Evolutionary conservation across 2,113 vertebrate genomes (phyloP).

Genomic region (Hyaena hyaena): DNA sequence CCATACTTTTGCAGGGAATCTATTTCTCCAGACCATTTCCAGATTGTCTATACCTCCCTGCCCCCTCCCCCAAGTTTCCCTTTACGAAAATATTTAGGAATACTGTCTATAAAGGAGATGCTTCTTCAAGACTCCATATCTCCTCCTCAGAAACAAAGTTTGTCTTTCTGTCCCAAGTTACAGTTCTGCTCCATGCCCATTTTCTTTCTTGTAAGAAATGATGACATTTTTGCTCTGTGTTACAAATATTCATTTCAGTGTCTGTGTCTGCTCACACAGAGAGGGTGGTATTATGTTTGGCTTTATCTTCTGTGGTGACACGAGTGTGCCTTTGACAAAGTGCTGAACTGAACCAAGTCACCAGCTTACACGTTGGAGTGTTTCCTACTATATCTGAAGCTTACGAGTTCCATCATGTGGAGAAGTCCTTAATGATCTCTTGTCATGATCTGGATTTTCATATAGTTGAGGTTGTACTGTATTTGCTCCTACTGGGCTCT

Average conservation of each 20-base stretch:
- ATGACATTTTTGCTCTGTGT: not conserved
- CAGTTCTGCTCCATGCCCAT: not conserved
- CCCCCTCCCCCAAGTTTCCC: not conserved
- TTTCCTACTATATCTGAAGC: too few species aligned
- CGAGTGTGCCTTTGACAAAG: not conserved
- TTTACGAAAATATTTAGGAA: not conserved
- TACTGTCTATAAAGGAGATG: not conserved
- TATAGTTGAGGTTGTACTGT: not conserved
- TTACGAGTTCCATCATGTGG: fast-evolving
- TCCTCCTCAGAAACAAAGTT: not conserved
- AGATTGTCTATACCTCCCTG: not conserved
- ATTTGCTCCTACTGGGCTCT: not conserved
- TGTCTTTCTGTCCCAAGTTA: not conserved
- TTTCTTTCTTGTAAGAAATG: not conserved
- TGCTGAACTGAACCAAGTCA: fast-evolving
- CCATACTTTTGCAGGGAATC: not conserved
- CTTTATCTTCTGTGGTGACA: not conserved
- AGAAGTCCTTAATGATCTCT: not conserved
- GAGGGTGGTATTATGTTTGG: fast-evolving
- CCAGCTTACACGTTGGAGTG: not conserved
- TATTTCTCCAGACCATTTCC: not conserved
- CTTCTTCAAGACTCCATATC: not conserved
- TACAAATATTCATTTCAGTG: not conserved
- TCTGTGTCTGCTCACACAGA: not conserved
- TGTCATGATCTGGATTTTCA: not conserved